Evolutionary conservation across 1,140 invertebrate species (phyloP).

Genomic region (Tyrophagus putrescentiae): DNA sequence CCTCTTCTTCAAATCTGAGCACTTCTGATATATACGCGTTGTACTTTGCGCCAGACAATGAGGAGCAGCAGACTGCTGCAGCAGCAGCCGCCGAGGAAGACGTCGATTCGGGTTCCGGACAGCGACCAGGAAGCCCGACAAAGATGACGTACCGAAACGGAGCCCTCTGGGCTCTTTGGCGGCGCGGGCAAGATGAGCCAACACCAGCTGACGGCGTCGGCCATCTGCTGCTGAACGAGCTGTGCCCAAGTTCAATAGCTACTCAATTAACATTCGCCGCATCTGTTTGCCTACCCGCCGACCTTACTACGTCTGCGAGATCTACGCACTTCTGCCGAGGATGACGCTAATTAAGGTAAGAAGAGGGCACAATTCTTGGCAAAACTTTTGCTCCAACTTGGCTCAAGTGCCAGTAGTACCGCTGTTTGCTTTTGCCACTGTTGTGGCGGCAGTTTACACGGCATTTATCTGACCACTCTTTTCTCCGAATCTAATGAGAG

Average conservation of each 20-base stretch:
- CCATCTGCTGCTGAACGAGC: neutral
- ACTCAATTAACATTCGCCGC: slow-evolving; percentile 13
- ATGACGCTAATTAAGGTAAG: slow-evolving; percentile 6
- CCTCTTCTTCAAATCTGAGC: neutral
- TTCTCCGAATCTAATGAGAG: neutral
- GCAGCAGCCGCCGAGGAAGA: neutral
- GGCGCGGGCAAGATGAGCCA: neutral
- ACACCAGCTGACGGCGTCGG: neutral
- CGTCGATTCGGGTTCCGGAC: neutral
- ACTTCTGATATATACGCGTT: slow-evolving; percentile 5
- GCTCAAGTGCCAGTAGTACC: too few relatives aligned
- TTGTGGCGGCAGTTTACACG: neutral
- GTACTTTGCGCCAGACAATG: slow-evolving; percentile 7
- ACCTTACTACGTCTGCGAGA: slow-evolving; percentile 16
- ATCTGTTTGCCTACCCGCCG: slow-evolving; percentile 9
- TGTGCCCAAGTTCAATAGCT: neutral
- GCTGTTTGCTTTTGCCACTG: neutral
- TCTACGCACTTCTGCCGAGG: neutral
- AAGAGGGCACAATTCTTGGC: too few relatives aligned
- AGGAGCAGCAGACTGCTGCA: too few relatives aligned
- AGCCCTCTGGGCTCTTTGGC: neutral
- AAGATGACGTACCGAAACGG: neutral
- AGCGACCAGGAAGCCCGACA: neutral
- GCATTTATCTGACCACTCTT: neutral
- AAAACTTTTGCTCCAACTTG: too few relatives aligned